Conservation (phyloP, 2,113 vertebrate genomes). For the Drymodes brunneopygia region DNA sequence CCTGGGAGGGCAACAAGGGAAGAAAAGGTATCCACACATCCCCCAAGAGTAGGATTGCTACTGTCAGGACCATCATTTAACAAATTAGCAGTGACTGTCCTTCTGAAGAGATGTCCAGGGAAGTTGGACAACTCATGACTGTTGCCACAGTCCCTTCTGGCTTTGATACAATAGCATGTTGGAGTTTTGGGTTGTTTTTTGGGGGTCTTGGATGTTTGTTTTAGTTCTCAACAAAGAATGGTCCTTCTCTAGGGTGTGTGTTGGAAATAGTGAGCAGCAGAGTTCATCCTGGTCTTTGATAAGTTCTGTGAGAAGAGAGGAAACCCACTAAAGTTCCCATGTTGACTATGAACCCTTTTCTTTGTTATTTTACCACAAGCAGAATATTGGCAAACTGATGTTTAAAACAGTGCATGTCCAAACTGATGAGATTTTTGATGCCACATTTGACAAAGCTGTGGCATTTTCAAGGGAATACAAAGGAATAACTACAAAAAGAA, state of each 20-base stretch:
- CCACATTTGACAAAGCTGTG: neutral
- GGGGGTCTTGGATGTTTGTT: rapidly evolving
- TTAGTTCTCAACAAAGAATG: neutral
- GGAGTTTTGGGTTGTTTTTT: rapidly evolving
- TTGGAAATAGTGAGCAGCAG: neutral
- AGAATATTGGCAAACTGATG: neutral
- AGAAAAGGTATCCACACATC: neutral
- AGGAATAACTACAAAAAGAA: neutral
- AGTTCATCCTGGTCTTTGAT: neutral
- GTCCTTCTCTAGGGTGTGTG: neutral
- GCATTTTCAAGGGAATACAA: neutral
- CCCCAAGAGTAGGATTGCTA: neutral
- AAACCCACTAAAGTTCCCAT: neutral
- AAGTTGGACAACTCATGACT: neutral
- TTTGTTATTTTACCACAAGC: neutral
- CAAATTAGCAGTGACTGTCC: neutral
- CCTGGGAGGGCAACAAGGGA: neutral
- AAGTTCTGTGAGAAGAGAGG: neutral
- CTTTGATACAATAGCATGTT: neutral
- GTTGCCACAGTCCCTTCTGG: neutral
- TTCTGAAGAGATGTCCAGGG: neutral
- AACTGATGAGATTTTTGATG: neutral
- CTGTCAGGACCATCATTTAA: neutral
- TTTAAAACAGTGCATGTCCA: neutral
- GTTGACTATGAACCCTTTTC: neutral